Evolutionary conservation across 2,113 vertebrate genomes (phyloP), one percentile per base, ranked within the genome.

Genomic region (Nothobranchius furzeri): DNA sequence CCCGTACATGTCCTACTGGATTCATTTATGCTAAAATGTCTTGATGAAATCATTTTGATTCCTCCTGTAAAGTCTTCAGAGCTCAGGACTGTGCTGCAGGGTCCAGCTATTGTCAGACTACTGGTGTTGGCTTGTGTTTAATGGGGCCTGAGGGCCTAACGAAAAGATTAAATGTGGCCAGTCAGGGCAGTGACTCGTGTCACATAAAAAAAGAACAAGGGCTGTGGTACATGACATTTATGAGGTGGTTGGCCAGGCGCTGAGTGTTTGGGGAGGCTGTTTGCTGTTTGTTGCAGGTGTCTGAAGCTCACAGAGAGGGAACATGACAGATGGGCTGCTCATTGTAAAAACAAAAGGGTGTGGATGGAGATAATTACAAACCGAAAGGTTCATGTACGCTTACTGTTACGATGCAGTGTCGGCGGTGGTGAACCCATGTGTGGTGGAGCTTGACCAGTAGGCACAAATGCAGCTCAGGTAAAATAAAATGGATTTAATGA

Each of bases 121-220:
- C 60, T 12, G 45, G 14, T 76, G 78, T 79, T 78, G 72, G 69
- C 69, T 78, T 76, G 75, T 68, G 78, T 81, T 83, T 87, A 87
- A 84, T 85, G 85, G 64, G 80, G 68, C 80, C 78, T 78, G 15
- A 43, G 82, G 78, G 87, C 70, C 80, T 83, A 79, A 75, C 70
- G 61, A 81, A 76, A 70, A 87, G 82, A 88, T 89, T 84, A 86
- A 89, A 87, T 83, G 75, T 73, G 87, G 68, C 80, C 74, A 78
- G 82, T 81, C 78, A 50, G 70, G 77, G 78, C 67, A 73, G 54
- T 84, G 66, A 77, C 80, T 73, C 70, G 75, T 76, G 85, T 79
- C 88, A 84, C 85, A 84, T 90, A 86, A 90, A 90, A 35, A 82
- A 85, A 88, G 84, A 90, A 85, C 75, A 72, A 85, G 80, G 58